Conservation (phyloP, 2,888 invertebrate species). For the Andrena dorsata region DNA sequence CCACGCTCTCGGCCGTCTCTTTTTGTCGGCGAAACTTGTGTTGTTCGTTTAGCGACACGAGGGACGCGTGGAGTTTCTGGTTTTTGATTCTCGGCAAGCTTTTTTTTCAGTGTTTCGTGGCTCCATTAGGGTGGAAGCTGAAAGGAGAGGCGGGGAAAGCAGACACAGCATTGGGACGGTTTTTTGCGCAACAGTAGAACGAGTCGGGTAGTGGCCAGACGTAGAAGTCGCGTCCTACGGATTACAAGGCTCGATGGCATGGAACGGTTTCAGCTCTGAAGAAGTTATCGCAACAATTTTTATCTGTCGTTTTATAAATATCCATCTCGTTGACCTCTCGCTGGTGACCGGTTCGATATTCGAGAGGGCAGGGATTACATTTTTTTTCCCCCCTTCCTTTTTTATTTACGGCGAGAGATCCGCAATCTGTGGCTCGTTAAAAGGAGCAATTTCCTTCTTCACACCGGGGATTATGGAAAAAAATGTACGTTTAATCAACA, state of each 20-base stretch:
- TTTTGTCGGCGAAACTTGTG: constrained; percentile 9
- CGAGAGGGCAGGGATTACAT: too few relatives aligned
- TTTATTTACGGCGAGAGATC: neutral
- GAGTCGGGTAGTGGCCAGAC: constrained; percentile 1
- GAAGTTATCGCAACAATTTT: constrained; percentile 15
- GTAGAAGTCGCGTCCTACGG: neutral
- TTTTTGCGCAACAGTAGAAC: constrained; percentile 12
- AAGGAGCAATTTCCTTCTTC: neutral
- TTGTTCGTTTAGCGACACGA: neutral
- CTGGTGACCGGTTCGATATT: constrained; percentile 2
- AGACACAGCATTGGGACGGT: neutral
- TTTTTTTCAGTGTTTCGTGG: constrained; percentile 10
- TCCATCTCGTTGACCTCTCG: neutral
- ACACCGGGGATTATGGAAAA: neutral
- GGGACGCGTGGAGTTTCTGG: neutral
- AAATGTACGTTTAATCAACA: constrained; percentile 1
- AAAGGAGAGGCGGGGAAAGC: neutral
- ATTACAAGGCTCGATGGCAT: constrained; percentile 4
- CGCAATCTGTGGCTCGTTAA: neutral
- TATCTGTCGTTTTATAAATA: constrained; percentile 19
- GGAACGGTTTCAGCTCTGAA: neutral
- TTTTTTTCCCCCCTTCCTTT: neutral
- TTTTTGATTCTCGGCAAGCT: constrained; percentile 11
- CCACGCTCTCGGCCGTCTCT: neutral
- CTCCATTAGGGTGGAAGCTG: constrained; percentile 4